Evolutionary conservation across 2,888 invertebrate species (phyloP), one percentile per base, ranked within the genome.

Genomic region (Aplocera efformata): DNA sequence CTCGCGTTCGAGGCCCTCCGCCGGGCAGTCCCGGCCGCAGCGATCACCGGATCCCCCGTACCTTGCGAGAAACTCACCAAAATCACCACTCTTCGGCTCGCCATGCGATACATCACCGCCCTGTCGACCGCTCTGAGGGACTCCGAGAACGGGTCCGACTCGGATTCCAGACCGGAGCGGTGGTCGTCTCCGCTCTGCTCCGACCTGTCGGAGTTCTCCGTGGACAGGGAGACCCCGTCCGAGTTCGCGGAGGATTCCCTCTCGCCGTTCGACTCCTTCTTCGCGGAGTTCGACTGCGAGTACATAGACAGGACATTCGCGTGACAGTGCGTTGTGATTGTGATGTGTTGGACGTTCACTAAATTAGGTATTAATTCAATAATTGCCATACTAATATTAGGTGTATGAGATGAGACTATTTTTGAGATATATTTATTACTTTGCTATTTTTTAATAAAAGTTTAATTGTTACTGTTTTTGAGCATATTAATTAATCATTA

Each of bases 71-170:
- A 95, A 74, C 85, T 96, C 50, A 97, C 97, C 31, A 97, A 97
- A 83, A 97, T 97, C 58, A 96, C 96, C 3, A 96, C 96, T 0
- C 79, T 97, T 30, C 88, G 95, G 22, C 84, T 96, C 47, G 97
- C 97, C 11, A 95, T 97, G 94, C 92, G 94, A 66, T 97, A 97
- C 71, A 97, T 97, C 53, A 84, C 92, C 7, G 92, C 94, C 7
- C 80, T 97, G 33, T 92, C 91, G n/a, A 88, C 92, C 0, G 91
- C 93, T 0, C 78, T 94, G 45, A 79, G 90, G n/a, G 79, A 86
- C 52, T 62, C 77, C 0, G 75, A 69, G 7, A 58, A 61, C 10
- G 58, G 59, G 6, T 32, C 40, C 0, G 44, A 45, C 7, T 35
- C 34, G 6, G 48, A 58, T 3, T 32, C 63, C 1, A 62, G 73